Percentiles rank a stretch among this genome's conserved stretches.
These are phyloP conservation scores for Callipepla squamata DNA, from an alignment of 2,113 vertebrate species.

Conservation along the genomic window DNA sequence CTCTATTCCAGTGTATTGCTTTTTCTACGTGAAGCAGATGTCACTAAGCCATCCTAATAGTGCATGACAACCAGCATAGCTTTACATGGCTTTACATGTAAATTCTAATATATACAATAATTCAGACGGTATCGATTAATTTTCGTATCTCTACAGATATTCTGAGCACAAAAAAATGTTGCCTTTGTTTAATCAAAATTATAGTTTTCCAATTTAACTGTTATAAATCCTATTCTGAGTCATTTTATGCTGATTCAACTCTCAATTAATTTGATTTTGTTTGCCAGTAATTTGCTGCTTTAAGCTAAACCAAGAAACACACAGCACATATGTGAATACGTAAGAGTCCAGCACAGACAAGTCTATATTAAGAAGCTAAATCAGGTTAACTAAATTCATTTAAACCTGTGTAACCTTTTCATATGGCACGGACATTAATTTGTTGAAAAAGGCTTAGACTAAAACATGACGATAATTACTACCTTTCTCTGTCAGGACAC, in stretches of 20 bases:
- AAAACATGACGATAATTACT: not conserved
- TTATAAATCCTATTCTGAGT: not conserved
- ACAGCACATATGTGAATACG: not conserved
- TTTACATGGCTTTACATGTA: not conserved
- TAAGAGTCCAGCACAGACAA: not conserved
- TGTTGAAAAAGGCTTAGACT: not conserved
- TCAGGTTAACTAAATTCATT: not conserved
- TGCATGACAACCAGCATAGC: not conserved
- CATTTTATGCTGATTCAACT: conserved; percentile 10
- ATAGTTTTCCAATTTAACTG: not conserved
- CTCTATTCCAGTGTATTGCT: not conserved
- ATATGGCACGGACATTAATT: not conserved
- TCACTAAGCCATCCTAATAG: not conserved
- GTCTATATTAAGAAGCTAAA: not conserved
- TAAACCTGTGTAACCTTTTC: not conserved
- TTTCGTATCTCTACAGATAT: not conserved
- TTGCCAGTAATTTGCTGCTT: not conserved
- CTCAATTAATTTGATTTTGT: conserved; percentile 12
- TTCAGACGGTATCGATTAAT: not conserved
- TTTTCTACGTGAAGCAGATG: not conserved
- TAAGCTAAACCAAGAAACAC: not conserved
- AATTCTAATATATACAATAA: not conserved
- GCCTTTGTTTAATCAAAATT: not conserved
- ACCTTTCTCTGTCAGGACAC: not conserved
- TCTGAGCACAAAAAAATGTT: not conserved